Conservation (phyloP, 1,140 invertebrate genomes). For the Halictus rubicundus region DNA sequence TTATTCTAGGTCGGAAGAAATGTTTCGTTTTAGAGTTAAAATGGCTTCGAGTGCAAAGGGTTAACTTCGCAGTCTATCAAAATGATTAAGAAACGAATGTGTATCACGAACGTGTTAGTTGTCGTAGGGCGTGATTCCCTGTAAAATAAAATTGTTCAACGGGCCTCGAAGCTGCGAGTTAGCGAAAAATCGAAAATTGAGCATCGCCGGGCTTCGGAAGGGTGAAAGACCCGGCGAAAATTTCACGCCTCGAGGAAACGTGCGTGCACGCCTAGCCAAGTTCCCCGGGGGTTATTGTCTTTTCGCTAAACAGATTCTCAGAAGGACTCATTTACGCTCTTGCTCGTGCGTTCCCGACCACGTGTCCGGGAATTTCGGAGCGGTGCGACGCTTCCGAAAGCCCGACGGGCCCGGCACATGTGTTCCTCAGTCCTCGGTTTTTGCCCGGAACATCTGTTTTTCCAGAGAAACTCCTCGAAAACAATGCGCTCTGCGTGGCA, state of each 20-base stretch:
- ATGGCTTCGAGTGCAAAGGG: no score
- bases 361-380: conserved; percentile 7
- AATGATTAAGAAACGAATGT: no score
- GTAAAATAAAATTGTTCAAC: no score
- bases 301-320: conserved; percentile 50
- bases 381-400: conserved; percentile 14
- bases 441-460: conserved; percentile 6
- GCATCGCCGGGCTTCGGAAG: not conserved
- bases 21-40: no score
- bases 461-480: no score
- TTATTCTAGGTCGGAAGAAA: no score
- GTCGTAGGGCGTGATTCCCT: no score
- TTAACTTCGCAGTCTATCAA: no score
- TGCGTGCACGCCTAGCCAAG: not conserved
- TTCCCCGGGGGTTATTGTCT: conserved; percentile 4
- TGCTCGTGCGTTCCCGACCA: not conserved
- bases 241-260: not conserved
- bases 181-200: no score
- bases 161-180: no score
- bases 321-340: conserved; percentile 46
- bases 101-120: no score
- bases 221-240: not conserved
- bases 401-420: conserved; percentile 18
- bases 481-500: no score
- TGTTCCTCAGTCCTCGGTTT: conserved; percentile 38